Base-by-base conservation (phyloP, 1,140 invertebrate species). In the Theocolax elegans region DNA sequence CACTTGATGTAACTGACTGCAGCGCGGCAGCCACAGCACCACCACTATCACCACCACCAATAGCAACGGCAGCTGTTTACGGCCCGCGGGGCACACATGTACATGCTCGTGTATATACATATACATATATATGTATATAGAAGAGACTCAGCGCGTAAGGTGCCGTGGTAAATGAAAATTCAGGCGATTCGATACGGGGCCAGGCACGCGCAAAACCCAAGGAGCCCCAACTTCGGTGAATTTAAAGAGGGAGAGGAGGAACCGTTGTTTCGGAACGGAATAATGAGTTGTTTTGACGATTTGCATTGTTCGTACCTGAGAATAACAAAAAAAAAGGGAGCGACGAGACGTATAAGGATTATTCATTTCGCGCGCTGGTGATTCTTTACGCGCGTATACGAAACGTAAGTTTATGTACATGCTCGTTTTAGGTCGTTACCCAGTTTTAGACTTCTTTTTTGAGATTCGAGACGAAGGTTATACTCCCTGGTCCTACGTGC, bases 271-370 rank as follows among this genome's bases (percentile, higher is more conserved):
- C 54, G 44, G 56, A 60, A 49, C 46, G 49, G 58, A 68, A 62
- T 68, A 68, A 68, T 68, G 66, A 68, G 66, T 68, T 68, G 54
- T 68, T 68, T 68, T 68, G 66, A 68, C 66, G 66, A 68, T 62
- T 68, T 62, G 66, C 56, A 62, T 62, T 60, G 66, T 48, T n/a
- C 56, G 19, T n/a, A 19, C 10, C 25, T 6, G 17, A 21, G 54
- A 38, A 58, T 1, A 23, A 27, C 21, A 31, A 40, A 27, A 58
- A 29, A 58, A 27, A 25, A 27, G 12, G 12, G 23, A 51, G 6
- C 8, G 49, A 29, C 19, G 49, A n/a, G 10, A 17, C 25, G n/a
- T 44, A 7, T 27, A 27, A n/a, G 27, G n/a, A 53, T 53, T 53
- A 27, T 53, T 53, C 25, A 9, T 9, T n/a, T n/a, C n/a, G n/a